These are phyloP conservation scores for Dendrocincla fuliginosa DNA, from an alignment of 2,797 vertebrate genomes.

Conservation along the genomic window DNA sequence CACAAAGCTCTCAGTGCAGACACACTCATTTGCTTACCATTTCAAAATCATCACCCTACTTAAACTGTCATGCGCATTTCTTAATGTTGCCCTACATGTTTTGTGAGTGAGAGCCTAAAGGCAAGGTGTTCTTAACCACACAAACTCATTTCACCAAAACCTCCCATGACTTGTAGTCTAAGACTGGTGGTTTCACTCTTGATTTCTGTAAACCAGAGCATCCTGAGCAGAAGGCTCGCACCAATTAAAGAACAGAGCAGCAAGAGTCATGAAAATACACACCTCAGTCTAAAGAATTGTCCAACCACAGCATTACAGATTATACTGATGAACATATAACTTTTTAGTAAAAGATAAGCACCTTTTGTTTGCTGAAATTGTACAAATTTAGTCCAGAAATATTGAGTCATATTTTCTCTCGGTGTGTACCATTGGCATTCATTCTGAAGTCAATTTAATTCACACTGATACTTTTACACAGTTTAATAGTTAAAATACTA, in stretches of 20 bases:
- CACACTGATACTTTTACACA: not conserved
- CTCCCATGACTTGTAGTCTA: not conserved
- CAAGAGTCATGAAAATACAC: not conserved
- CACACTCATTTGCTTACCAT: not conserved
- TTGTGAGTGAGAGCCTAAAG: not conserved
- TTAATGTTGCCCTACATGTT: not conserved
- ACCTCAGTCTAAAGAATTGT: not conserved
- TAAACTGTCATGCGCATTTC: not conserved
- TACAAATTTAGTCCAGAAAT: not conserved
- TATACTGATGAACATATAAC: not conserved
- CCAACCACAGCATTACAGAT: not conserved
- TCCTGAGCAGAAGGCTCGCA: not conserved
- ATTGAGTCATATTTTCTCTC: not conserved
- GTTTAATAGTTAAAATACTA: not conserved
- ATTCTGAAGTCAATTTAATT: not conserved
- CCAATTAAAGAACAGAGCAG: not conserved
- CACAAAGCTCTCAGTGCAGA: not conserved
- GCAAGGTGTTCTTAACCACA: not conserved
- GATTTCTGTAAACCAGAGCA: not conserved
- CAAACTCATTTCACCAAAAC: not conserved
- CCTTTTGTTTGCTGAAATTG: not conserved
- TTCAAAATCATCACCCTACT: not conserved
- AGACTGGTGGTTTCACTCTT: not conserved
- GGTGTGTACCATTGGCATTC: not conserved
- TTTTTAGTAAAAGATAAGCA: not conserved